Base-by-base conservation (phyloP, 2,113 vertebrate genomes). In the Aplodontia rufa region DNA sequence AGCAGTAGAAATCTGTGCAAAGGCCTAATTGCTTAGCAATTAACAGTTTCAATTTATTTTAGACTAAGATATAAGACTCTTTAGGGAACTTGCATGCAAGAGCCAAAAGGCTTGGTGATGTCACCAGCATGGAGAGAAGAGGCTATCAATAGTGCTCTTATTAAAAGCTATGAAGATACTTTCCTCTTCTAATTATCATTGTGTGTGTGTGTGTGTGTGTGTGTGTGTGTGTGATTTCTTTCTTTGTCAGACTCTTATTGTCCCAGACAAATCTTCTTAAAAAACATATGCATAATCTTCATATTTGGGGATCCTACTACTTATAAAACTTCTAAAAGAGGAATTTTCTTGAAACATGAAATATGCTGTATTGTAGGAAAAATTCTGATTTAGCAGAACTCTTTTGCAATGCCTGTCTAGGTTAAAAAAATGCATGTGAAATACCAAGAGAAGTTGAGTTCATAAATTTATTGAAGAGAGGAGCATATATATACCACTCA, bases 21-120 rank as follows among this genome's bases (percentile, higher is more conserved):
- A 96, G 40, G 20, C 45, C 53, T 92, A 96, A 95, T 68, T 94
- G 78, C 19, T 66, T 93, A 76, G 66, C 9, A 80, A 72, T 91
- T 85, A 97, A 85, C 49, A 91, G 26, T 62, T 86, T 42, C 8
- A 35, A 60, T 74, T 75, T 75, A 87, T 87, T 96, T 95, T 84
- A 89, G 8, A 47, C 9, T 78, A 26, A 83, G 72, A 88, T 83
- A 75, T 92, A 69, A 89, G 45, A 93, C 5, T 64, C 10, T 62
- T 84, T 37, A 85, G 14, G 51, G 12, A 87, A 82, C 32, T 72
- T 81, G 7, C 8, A 17, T 40, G 16, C 30, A 45, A 68, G 40
- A 2, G 1, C 47, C 49, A 75, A 37, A 94, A 86, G 47, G 30
- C 20, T 35, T 80, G 40, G 24, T 82, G 49, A 86, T 45, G 24